Base-by-base conservation (phyloP, 2,888 invertebrate species). In the Asteroscopus sphinx region DNA sequence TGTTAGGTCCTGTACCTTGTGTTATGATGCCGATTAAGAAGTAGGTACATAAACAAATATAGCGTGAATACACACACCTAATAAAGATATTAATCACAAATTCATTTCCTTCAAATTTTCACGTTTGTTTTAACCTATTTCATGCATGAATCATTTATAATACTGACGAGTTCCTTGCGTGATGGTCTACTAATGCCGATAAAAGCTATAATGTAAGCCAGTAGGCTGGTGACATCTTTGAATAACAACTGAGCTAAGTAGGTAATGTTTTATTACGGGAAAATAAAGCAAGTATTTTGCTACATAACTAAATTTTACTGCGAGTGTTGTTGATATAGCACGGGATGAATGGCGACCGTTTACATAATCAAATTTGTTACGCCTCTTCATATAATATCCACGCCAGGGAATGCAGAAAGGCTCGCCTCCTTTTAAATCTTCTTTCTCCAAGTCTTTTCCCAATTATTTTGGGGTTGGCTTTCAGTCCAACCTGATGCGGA, bases 131-230 rank as follows among this genome's bases (percentile, higher is more conserved):
- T 25, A 15, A 39, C 13, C 16, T 6, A 39, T 37, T 57, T 35
- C 28, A 52, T 57, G 45, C 36, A 68, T 44, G 48, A 47, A 57
- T 15, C 33, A 68, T 49, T n/a, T 56, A 57, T 6, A 44, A 25
- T 36, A 35, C 12, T 55, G 58, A 55, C 57, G 56, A 68, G 55
- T 40, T 16, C 40, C 36, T 65, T 45, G 65, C 71, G 65, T 72
- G 73, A 54, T 62, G 51, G 25, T 8, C 28, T 28, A 28, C 28
- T 36, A 6, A 36, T 37, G 17, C 25, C 48, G 51, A 68, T 55
- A 55, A 13, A 56, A 62, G 51, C 36, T 48, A 21, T 17, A 53
- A 1, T 8, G 15, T 25, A 6, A 52, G 35, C 33, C 1, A 9
- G 13, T 46, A 44, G 46, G 33, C 16, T 57, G 52, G 52, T 71